These are phyloP conservation scores for Pectinophora gossypiella DNA, from an alignment of 1,140 invertebrate genomes.

Conservation along the genomic window DNA sequence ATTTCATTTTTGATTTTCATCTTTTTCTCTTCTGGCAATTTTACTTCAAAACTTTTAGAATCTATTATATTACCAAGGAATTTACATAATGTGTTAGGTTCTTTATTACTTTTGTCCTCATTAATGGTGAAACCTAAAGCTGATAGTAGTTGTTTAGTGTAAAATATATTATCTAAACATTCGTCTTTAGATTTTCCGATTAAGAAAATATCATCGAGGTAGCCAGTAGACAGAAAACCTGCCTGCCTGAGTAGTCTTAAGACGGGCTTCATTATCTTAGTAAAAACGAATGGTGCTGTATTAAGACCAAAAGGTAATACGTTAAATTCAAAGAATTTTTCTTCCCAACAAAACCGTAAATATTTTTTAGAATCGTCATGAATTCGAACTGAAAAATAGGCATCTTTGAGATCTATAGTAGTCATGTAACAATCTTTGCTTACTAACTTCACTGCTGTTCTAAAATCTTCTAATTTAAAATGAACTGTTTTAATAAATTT, in stretches of 20 bases:
- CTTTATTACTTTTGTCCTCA: constrained; percentile 3
- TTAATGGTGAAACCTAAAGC: constrained; percentile 10
- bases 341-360: constrained; percentile 13
- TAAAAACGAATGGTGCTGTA: constrained; percentile 7
- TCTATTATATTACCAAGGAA: constrained; percentile 5
- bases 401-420: neutral
- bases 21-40: neutral
- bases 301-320: neutral
- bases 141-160: neutral
- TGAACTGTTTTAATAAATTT: constrained; percentile 10
- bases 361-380: constrained; percentile 11
- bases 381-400: neutral
- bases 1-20: neutral
- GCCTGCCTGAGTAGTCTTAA: neutral
- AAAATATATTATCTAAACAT: constrained; percentile 11
- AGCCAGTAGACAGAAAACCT: constrained; percentile 9
- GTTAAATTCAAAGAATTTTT: neutral
- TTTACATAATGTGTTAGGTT: neutral
- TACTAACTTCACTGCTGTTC: constrained; percentile 9
- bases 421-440: neutral
- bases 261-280: constrained; percentile 9
- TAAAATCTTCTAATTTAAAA: constrained; percentile 19
- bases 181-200: constrained; percentile 6
- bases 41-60: constrained; percentile 6
- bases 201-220: constrained; percentile 18